Evolutionary conservation across 2,113 vertebrate genomes (phyloP), one percentile per base, ranked within the genome.

Genomic region (Indicator maculatus): DNA sequence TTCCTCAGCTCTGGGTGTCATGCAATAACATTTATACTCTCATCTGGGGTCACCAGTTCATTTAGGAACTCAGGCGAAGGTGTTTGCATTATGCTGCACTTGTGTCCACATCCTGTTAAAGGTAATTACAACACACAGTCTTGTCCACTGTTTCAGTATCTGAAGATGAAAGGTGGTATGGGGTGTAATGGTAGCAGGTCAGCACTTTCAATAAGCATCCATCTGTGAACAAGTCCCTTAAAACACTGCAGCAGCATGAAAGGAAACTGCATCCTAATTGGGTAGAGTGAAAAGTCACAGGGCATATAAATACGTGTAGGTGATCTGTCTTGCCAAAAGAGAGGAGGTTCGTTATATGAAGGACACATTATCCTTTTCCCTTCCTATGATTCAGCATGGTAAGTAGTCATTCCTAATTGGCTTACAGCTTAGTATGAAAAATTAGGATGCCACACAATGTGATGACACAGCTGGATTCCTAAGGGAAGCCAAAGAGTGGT

Each of bases 361-460:
- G 99, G 99, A 99, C 98, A 98, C 98, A 98, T 98, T 98, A 98
- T 97, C 98, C 98, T 98, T 98, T 98, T 96, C 98, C 86, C 97
- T 98, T 97, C 97, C 97, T 98, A 97, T 98, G 98, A 98, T 98
- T 98, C 98, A 98, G 98, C 98, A 98, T 98, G 98, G 98, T 98
- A 99, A 98, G 98, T 98, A 98, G 98, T 98, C 99, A 98, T 98
- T 98, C 98, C 97, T 99, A 99, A 99, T 99, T 99, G 99, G 98
- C 98, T 98, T 97, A 98, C 95, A 98, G 98, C 98, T 98, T 97
- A 97, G 97, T 97, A 98, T 99, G 98, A 99, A 99, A 99, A 99
- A 99, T 99, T 98, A 98, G 98, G 97, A 98, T 98, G 98, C 98
- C 98, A 97, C 96, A 50, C 97, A 95, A 95, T 97, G 97, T 97